Evolutionary conservation across 1,140 invertebrate species (phyloP).

Genomic region (Coptotermes formosanus): DNA sequence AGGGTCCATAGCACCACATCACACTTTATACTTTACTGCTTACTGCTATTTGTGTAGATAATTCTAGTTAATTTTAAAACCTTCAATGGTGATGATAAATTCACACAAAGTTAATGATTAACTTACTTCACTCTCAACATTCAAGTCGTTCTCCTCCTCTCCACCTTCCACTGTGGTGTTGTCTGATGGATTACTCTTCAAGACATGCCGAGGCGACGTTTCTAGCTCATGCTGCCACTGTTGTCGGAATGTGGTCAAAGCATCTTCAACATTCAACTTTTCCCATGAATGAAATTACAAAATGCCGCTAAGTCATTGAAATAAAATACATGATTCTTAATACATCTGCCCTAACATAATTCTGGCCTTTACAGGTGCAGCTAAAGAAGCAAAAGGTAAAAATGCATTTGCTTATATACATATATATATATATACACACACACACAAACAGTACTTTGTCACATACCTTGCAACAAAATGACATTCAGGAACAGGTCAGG

Average conservation of each 20-base stretch:
- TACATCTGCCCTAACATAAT: too few species aligned
- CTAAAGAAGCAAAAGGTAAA: too few species aligned
- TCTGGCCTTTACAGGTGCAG: too few species aligned
- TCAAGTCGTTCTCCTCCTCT: neutral
- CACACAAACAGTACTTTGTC: too few species aligned
- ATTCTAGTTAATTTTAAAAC: neutral
- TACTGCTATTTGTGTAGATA: neutral
- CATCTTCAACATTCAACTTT: conserved; percentile 23
- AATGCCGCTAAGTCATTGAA: neutral
- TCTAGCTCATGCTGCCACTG: conserved; percentile 28
- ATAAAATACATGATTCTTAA: neutral
- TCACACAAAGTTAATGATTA: neutral
- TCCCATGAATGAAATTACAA: neutral
- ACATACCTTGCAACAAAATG: too few species aligned
- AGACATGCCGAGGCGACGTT: neutral
- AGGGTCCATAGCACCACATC: too few species aligned
- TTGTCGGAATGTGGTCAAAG: conserved; percentile 27
- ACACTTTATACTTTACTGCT: too few species aligned
- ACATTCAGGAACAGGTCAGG: too few species aligned
- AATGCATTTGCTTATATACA: too few species aligned
- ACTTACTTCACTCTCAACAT: neutral
- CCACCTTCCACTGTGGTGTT: neutral
- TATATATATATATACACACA: too few species aligned
- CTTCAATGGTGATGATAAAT: too few species aligned
- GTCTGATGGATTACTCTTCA: neutral